phyloP scores from a whole-genome alignment of 2,797 vertebrate species.

The Melanotaenia nigrans region DNA sequence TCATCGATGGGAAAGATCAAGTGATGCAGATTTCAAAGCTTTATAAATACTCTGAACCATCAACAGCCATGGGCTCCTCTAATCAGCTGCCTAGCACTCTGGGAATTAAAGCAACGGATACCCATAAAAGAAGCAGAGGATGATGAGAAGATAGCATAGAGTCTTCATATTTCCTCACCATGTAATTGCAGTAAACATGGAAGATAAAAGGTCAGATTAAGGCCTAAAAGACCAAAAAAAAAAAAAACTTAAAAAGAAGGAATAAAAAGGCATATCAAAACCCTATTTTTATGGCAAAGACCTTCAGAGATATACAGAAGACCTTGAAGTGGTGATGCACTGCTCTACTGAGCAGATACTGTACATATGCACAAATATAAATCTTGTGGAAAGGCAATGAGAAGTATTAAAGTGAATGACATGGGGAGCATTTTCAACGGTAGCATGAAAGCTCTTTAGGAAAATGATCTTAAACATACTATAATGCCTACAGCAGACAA shows the following conservation, averaged over 20 bases:
- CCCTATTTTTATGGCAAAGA: neutral
- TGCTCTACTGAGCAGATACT: no score
- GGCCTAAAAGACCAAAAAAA: neutral
- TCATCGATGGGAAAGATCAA: neutral
- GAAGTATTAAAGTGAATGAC: neutral
- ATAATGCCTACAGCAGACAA: neutral
- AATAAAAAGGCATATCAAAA: neutral
- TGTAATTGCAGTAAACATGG: neutral
- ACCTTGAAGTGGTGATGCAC: neutral
- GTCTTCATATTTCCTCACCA: neutral
- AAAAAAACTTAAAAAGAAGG: neutral
- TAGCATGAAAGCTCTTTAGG: neutral
- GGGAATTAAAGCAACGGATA: neutral
- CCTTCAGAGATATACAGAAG: neutral
- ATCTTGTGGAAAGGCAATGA: neutral
- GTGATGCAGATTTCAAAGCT: neutral
- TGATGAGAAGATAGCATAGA: neutral
- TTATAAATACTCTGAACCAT: neutral
- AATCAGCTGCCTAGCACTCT: neutral
- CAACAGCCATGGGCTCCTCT: neutral
- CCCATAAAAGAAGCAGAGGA: neutral
- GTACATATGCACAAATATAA: neutral
- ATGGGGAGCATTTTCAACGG: neutral
- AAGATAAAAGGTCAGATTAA: neutral
- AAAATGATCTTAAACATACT: neutral